These are phyloP conservation scores for Karalla daura DNA, from an alignment of 2,797 vertebrate species.

Conservation along the genomic window DNA sequence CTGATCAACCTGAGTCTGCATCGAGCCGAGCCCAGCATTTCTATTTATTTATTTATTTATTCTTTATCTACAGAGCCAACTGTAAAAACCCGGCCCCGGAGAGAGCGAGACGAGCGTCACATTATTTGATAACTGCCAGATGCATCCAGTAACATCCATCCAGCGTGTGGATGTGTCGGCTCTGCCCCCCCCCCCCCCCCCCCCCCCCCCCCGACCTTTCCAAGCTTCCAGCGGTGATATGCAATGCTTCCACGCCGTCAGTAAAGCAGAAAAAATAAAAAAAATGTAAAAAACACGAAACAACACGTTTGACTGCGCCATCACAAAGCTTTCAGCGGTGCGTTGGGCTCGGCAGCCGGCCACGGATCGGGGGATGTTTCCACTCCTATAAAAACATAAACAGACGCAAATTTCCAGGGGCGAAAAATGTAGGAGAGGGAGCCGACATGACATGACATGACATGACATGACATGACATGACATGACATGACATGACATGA, in stretches of 20 bases:
- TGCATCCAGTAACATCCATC: constrained; percentile 24
- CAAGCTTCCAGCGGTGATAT: neutral
- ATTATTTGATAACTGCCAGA: constrained; percentile 34
- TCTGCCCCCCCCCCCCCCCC: neutral
- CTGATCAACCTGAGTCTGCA: constrained; percentile 65
- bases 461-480: no score
- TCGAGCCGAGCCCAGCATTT: constrained; percentile 27
- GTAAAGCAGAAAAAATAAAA: no score
- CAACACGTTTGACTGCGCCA: neutral
- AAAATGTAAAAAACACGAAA: no score
- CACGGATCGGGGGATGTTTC: constrained; percentile 4
- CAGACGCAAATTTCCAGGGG: constrained; percentile 2
- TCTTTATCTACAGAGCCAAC: constrained; percentile 45
- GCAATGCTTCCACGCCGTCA: neutral
- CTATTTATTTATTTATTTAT: no score
- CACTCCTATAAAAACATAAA: constrained; percentile 8
- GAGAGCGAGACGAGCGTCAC: neutral
- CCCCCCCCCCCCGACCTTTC: no score
- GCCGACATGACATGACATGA: no score
- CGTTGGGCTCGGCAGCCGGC: neutral
- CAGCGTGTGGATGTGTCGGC: neutral
- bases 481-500: no score
- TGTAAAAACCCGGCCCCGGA: constrained; percentile 26
- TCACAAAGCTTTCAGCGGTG: neutral
- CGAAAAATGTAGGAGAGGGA: neutral